Conservation (phyloP, 35 echinoderm and acorn worm species). For the Patiria miniata region DNA sequence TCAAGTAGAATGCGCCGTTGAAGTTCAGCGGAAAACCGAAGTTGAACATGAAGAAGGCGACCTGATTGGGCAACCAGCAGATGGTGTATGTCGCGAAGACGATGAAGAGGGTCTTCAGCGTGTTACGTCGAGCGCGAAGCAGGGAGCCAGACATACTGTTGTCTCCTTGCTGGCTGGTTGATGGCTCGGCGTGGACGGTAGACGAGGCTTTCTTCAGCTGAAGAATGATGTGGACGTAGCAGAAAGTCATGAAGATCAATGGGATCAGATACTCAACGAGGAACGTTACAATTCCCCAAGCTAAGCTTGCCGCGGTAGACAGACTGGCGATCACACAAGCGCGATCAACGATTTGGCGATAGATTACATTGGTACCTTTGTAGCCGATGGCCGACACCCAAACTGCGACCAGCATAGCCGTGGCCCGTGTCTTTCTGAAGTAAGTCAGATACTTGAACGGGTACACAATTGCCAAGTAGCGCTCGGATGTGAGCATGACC, state of each 20-base stretch:
- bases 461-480: conserved; percentile 72
- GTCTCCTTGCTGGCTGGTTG: neutral
- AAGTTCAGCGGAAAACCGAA: conserved; percentile 52
- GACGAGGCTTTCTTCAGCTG: conserved; percentile 19
- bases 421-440: neutral
- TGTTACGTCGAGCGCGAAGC: conserved; percentile 43
- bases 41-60: conserved; percentile 55
- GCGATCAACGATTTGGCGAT: neutral
- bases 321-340: neutral
- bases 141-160: neutral
- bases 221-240: conserved; percentile 29
- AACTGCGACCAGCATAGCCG: neutral
- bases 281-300: conserved; percentile 23
- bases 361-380: neutral
- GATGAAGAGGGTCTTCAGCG: conserved; percentile 55
- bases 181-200: neutral
- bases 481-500: conserved; percentile 56
- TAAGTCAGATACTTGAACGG: conserved; percentile 40
- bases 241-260: conserved; percentile 28
- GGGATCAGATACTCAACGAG: conserved; percentile 42
- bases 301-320: neutral
- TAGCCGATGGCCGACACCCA: conserved; percentile 23
- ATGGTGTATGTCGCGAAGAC: conserved; percentile 61
- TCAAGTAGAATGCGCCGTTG: conserved; percentile 29
- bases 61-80: conserved; percentile 87